These are phyloP conservation scores for Drosophila tristis DNA, from an alignment of 1,140 invertebrate species.

Conservation along the genomic window DNA sequence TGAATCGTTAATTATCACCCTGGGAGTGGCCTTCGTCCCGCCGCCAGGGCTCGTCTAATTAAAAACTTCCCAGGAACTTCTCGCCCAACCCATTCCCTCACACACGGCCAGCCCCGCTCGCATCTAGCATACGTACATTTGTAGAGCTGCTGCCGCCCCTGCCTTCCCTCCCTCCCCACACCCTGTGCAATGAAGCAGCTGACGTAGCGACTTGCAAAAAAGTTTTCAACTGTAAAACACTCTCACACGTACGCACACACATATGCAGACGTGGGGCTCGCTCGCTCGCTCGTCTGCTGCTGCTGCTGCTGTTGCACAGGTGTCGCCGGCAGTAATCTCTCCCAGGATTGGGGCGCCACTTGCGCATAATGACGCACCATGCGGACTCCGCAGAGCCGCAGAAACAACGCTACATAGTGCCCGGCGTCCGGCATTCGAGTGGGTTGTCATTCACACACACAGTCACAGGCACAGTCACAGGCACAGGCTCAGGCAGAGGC, in stretches of 20 bases:
- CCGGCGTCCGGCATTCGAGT: conserved; percentile 50
- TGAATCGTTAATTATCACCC: conserved; percentile 22
- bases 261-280: conserved; percentile 16
- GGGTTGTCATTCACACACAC: conserved; percentile 64
- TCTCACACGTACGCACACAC: conserved; percentile 18
- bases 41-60: conserved; percentile 6
- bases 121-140: conserved; percentile 23
- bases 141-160: conserved; percentile 21
- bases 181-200: conserved; percentile 81
- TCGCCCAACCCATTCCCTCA: conserved; percentile 31
- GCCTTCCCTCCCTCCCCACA: not conserved
- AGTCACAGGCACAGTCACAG: conserved; percentile 17
- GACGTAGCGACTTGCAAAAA: conserved; percentile 77
- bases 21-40: conserved; percentile 9
- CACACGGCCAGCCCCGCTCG: conserved; percentile 2
- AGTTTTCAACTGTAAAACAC: conserved; percentile 64
- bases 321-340: conserved; percentile 79
- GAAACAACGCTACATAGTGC: conserved; percentile 46
- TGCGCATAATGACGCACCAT: conserved; percentile 80
- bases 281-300: not conserved
- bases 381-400: conserved; percentile 50
- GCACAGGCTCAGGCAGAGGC: conserved; percentile 4
- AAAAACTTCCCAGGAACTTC: conserved; percentile 38
- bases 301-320: conserved; percentile 62
- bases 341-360: conserved; percentile 64